Conservation (phyloP, 2,113 vertebrate genomes). For the Ceratotherium simum region DNA sequence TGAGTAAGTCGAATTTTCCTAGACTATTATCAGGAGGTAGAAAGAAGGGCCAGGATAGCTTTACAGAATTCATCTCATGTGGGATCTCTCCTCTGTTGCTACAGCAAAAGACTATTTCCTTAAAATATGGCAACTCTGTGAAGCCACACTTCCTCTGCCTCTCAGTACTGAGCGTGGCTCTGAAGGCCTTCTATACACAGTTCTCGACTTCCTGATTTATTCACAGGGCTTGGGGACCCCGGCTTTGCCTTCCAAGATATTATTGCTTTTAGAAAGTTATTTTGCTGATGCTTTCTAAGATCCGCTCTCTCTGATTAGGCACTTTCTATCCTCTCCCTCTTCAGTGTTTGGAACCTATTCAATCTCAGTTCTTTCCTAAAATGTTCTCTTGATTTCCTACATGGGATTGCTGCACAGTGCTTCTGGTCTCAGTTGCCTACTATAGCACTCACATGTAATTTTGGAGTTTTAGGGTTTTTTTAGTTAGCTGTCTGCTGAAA, state of each 20-base stretch:
- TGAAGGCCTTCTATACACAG: background rate
- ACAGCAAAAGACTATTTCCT: background rate
- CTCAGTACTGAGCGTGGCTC: background rate
- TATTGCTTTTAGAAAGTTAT: background rate
- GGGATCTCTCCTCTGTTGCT: background rate
- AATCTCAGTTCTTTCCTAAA: background rate
- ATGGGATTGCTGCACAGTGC: background rate
- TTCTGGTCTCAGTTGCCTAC: background rate
- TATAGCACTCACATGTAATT: background rate
- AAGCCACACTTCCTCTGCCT: background rate
- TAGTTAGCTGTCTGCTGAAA: background rate
- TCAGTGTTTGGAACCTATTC: background rate
- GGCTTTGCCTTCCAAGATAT: background rate
- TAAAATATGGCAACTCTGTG: background rate
- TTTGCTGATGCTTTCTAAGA: background rate
- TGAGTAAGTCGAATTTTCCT: background rate
- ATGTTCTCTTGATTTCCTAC: background rate
- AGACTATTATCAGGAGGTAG: background rate
- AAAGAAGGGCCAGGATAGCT: background rate
- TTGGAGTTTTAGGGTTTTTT: background rate
- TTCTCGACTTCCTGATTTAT: constrained; percentile 7
- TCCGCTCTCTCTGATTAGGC: background rate
- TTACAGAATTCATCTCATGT: background rate
- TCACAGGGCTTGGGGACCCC: background rate
- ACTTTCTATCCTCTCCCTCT: background rate